Evolutionary conservation across 2,888 invertebrate species (phyloP).

Genomic region (Thymelicus sylvestris): DNA sequence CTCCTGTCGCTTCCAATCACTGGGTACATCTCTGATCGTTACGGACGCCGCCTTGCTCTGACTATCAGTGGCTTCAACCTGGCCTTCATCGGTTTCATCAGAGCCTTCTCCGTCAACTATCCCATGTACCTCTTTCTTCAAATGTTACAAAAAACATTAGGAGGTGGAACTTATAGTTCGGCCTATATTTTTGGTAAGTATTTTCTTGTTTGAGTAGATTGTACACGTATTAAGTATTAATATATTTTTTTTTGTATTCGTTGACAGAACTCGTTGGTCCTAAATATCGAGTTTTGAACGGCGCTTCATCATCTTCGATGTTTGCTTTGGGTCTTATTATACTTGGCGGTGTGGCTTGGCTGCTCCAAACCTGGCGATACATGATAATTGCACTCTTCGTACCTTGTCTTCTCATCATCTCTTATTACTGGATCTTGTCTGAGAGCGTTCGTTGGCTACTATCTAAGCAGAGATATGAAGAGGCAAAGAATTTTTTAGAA

Average conservation of each 20-base stretch:
- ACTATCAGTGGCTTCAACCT: slow-evolving; percentile 67
- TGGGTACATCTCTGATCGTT: neutral
- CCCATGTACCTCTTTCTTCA: slow-evolving; percentile 71
- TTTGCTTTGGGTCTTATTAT: no score
- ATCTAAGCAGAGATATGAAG: slow-evolving; percentile 85
- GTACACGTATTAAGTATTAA: no score
- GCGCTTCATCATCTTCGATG: no score
- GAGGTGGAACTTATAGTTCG: slow-evolving; percentile 71
- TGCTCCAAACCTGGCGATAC: no score
- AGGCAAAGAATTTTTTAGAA: slow-evolving; percentile 85
- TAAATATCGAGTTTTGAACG: no score
- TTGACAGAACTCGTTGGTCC: no score
- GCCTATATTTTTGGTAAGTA: slow-evolving; percentile 55
- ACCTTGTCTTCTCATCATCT: slow-evolving; percentile 72
- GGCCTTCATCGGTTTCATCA: slow-evolving; percentile 60
- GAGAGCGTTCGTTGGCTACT: slow-evolving; percentile 92
- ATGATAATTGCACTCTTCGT: no score
- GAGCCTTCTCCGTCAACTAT: slow-evolving; percentile 81
- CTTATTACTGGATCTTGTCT: slow-evolving; percentile 86
- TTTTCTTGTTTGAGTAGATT: no score
- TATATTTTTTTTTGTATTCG: no score
- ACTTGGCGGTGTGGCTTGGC: no score
- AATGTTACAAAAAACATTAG: slow-evolving; percentile 68
- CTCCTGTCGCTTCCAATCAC: no score
- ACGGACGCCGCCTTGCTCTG: slow-evolving; percentile 63